Base-by-base conservation (phyloP, 2,888 invertebrate genomes). In the Habroteleia sp. region DNA sequence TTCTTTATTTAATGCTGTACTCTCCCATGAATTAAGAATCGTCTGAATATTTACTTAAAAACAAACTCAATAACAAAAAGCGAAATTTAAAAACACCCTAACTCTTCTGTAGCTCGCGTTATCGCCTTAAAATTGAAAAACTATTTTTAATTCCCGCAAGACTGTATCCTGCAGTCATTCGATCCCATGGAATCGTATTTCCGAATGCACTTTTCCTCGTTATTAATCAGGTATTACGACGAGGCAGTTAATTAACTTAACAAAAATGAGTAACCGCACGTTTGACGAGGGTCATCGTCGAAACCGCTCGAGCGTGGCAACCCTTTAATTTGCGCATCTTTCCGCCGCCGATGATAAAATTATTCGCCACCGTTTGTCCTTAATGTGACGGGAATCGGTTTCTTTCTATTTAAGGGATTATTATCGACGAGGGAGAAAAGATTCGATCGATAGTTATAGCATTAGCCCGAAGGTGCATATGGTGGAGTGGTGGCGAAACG, bases 381-480 rank as follows among this genome's bases (percentile, higher is more conserved):
- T 46, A 54, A 44, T 39, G 62, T 37, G 42, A 62, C 50, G 56
- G 16, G 41, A 63, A 72, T 63, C 63, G 33, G 63, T 63, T 56
- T 60, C 71, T 56, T 72, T 72, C 56, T 63, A 56, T 63, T 63
- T 56, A 54, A 72, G 63, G 62, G 68, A 69, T 44, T 62, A 60
- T 46, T 41, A 54, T 62, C 31, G 69, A 31, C 35, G 33, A 56
- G 66, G 56, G 60, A 42, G 8, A 17, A 10, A 35, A 6, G 46
- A 42, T 50, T 27, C 33, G 27, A 56, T 72, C 71, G 71, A 72
- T 72, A 56, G 48, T 25, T 56, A 35, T 46, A 17, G 63, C 54
- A 63, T 56, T 63, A 56, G 63, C 52, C 39, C 35, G 62, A 48
- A 62, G 71, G 54, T 71, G 62, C 62, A 62, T 46, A 39, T 60